Conservation (phyloP, 92 coral and sea anemone species). For the Umimayanthus kanabou region DNA sequence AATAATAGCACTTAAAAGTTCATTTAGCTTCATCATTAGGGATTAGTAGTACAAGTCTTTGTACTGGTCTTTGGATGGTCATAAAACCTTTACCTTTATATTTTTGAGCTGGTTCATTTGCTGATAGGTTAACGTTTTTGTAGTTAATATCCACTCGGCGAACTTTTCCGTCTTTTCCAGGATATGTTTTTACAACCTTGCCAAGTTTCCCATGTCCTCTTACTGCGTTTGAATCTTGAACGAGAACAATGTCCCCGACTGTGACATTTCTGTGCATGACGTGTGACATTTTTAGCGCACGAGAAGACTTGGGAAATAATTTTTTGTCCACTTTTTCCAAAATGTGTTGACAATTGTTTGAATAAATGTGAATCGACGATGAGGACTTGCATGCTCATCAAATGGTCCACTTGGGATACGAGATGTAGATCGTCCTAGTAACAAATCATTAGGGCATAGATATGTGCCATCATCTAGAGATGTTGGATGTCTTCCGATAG, state of each 20-base stretch:
- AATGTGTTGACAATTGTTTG: slow-evolving; percentile 48
- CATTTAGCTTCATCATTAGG: background rate
- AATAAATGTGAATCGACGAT: slow-evolving; percentile 42
- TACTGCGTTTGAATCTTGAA: slow-evolving; percentile 34
- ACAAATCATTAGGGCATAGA: slow-evolving; percentile 51
- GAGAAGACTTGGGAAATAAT: slow-evolving; percentile 4
- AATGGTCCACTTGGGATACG: slow-evolving; percentile 46
- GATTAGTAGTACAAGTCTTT: slow-evolving; percentile 43
- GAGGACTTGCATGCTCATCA: slow-evolving; percentile 18
- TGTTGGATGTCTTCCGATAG: slow-evolving; percentile 57
- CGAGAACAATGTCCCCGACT: slow-evolving; percentile 29
- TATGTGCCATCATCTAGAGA: slow-evolving; percentile 43
- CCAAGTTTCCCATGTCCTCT: slow-evolving; percentile 42
- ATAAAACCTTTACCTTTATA: slow-evolving; percentile 49
- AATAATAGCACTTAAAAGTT: background rate
- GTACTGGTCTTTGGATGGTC: slow-evolving; percentile 53
- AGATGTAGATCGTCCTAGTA: slow-evolving; percentile 46
- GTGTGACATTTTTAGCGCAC: no score
- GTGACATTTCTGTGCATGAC: no score
- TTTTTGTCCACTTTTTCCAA: slow-evolving; percentile 36
- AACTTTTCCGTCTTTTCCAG: slow-evolving; percentile 27
- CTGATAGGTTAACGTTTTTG: slow-evolving; percentile 38
- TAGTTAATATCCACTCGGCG: slow-evolving; percentile 36
- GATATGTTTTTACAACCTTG: slow-evolving; percentile 17
- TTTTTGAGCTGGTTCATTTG: slow-evolving; percentile 34